Conservation (phyloP, 1,140 invertebrate species). For the Saccostrea glomerata region DNA sequence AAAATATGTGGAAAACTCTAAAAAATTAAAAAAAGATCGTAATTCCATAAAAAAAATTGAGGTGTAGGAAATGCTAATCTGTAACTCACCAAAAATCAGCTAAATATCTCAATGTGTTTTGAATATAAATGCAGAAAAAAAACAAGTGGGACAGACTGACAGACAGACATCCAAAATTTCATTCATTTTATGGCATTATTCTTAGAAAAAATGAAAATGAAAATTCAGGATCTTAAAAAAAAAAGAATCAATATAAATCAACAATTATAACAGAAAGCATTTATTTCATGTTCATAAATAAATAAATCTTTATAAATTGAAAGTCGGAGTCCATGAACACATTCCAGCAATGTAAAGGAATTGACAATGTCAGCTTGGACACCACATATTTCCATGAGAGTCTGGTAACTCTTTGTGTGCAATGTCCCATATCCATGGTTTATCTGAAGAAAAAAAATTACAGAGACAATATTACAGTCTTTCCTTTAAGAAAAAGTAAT, state of each 20-base stretch:
- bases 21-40: too few species aligned
- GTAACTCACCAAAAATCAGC: too few species aligned
- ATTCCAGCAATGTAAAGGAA: not conserved
- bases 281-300: conserved; percentile 22
- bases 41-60: too few species aligned
- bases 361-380: conserved; percentile 60
- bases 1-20: too few species aligned
- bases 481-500: not conserved
- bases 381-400: conserved; percentile 75
- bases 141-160: too few species aligned
- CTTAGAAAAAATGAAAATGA: too few species aligned
- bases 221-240: not conserved
- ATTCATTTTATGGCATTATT: not conserved
- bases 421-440: conserved; percentile 77
- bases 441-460: conserved; percentile 69
- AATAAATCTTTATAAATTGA: not conserved
- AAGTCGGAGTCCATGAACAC: conserved; percentile 11
- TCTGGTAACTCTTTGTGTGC: conserved; percentile 75
- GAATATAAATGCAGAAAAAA: too few species aligned
- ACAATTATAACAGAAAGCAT: not conserved
- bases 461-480: not conserved
- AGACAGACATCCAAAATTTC: not conserved
- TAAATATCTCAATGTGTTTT: too few species aligned
- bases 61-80: too few species aligned
- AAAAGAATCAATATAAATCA: not conserved